These are phyloP conservation scores for Aporophyla nigra DNA, from an alignment of 2,888 invertebrate genomes.

Conservation along the genomic window DNA sequence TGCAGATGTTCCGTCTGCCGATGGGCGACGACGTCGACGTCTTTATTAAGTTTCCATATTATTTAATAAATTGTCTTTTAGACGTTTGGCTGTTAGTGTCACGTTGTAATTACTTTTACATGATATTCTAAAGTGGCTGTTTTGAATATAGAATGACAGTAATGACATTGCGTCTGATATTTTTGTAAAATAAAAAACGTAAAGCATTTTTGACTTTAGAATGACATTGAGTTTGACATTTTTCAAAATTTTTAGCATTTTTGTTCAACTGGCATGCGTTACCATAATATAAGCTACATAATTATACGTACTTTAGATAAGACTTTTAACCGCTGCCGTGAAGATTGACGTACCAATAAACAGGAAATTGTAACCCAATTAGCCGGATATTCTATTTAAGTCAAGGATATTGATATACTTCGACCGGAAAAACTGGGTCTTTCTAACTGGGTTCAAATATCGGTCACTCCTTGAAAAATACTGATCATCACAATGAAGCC, in stretches of 20 bases:
- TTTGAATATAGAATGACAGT: neutral
- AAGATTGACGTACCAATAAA: neutral
- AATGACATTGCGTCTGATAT: neutral
- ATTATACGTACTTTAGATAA: neutral
- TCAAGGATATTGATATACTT: neutral
- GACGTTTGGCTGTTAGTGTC: slow-evolving; percentile 41
- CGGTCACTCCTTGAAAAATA: slow-evolving; percentile 4
- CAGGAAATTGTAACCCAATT: neutral
- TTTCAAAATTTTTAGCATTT: neutral
- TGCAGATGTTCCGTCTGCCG: slow-evolving; percentile 76
- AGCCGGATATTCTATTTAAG: neutral
- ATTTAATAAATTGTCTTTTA: slow-evolving; percentile 54
- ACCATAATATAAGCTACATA: neutral
- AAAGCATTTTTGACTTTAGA: neutral
- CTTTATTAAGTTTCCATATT: slow-evolving; percentile 64
- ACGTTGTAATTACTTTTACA: slow-evolving; percentile 26
- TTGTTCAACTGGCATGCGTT: neutral
- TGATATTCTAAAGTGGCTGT: neutral
- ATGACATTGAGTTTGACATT: too few relatives aligned
- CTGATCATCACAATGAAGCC: neutral
- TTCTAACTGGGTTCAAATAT: neutral
- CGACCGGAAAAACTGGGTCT: too few relatives aligned
- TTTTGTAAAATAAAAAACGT: neutral
- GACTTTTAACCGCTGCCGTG: neutral
- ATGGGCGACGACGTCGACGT: slow-evolving; percentile 49